A percentile compares a stretch with the other conserved stretches of the same genome.
phyloP scores from a whole-genome alignment of 2,888 invertebrate genomes.

The Ophioninae sp. region DNA sequence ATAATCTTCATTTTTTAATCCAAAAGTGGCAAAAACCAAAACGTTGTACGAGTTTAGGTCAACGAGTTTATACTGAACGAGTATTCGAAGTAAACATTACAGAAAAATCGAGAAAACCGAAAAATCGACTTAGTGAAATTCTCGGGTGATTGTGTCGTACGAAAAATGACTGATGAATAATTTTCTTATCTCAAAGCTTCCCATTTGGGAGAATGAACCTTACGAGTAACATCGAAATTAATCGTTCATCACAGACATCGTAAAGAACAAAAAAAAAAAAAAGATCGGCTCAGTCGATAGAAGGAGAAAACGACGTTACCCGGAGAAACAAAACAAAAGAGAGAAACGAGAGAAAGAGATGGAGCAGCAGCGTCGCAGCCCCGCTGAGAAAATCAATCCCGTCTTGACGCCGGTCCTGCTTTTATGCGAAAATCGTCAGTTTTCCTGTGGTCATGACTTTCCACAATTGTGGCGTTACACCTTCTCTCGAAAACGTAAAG shows the following conservation, averaged over 20 bases:
- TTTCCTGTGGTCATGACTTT: slow-evolving; percentile 52
- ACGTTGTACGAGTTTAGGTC: too few species aligned
- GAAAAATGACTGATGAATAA: too few species aligned
- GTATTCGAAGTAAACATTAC: too few species aligned
- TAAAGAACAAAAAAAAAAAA: not conserved
- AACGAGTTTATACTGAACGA: too few species aligned
- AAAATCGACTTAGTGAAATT: too few species aligned
- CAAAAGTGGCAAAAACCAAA: too few species aligned
- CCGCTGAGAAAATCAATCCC: slow-evolving; percentile 78
- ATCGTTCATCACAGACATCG: not conserved
- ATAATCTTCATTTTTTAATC: too few species aligned
- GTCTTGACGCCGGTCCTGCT: slow-evolving; percentile 73
- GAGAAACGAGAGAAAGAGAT: slow-evolving; percentile 24
- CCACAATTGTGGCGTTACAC: not conserved
- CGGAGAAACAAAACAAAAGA: slow-evolving; percentile 2
- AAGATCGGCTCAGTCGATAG: not conserved
- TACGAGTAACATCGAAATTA: not conserved
- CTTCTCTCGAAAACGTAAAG: not conserved
- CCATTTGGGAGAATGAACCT: too few species aligned
- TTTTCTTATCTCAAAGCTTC: too few species aligned
- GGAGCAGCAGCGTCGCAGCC: slow-evolving; percentile 72
- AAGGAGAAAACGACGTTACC: not conserved
- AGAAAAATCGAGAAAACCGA: too few species aligned
- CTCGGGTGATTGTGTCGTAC: too few species aligned
- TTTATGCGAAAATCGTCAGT: slow-evolving; percentile 69